These are phyloP conservation scores for Eulemur coronatus DNA, from an alignment of 2,797 vertebrate genomes.

Conservation along the genomic window DNA sequence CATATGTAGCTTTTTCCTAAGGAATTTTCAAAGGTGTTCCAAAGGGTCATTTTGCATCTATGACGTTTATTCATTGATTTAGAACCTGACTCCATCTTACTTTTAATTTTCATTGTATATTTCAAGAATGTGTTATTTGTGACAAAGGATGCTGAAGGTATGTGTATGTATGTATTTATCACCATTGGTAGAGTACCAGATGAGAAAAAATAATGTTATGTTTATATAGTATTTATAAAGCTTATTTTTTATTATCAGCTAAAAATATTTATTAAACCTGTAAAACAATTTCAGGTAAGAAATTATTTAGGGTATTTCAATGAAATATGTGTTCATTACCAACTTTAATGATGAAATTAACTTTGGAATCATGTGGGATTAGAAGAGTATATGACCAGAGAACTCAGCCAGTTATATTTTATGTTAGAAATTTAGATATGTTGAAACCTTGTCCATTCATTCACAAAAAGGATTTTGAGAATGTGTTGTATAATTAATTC, in stretches of 20 bases:
- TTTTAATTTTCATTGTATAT: constrained; percentile 37
- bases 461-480: neutral
- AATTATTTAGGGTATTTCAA: constrained; percentile 27
- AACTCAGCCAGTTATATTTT: neutral
- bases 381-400: neutral
- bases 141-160: neutral
- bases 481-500: neutral
- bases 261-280: neutral
- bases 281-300: neutral
- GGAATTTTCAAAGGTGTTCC: neutral
- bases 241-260: neutral
- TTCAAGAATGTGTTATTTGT: constrained; percentile 22
- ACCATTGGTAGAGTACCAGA: neutral
- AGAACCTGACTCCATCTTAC: neutral
- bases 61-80: neutral
- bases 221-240: neutral
- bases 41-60: neutral
- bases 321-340: neutral
- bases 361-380: neutral
- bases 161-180: neutral
- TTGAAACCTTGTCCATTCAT: neutral
- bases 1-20: constrained; percentile 1
- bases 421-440: neutral
- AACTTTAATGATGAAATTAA: constrained; percentile 29
- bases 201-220: neutral